Evolutionary conservation across 2,113 vertebrate species (phyloP).

Genomic region (Elaphurus davidianus): DNA sequence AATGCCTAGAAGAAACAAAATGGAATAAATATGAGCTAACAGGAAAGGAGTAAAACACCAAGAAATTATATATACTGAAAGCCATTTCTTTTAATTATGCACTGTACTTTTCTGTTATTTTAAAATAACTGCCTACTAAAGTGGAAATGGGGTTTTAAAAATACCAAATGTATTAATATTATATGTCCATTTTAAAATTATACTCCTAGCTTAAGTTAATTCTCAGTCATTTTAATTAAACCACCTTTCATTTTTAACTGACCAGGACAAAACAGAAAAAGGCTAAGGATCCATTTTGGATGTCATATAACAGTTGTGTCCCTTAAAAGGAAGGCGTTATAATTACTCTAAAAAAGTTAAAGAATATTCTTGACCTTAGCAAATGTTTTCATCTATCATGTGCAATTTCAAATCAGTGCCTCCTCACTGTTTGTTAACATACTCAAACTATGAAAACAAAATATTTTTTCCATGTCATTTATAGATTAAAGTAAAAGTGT

Average conservation of each 20-base stretch:
- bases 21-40: background rate
- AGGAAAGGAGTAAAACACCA: background rate
- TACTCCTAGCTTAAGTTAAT: conserved; percentile 55
- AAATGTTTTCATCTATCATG: background rate
- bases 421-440: background rate
- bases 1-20: background rate
- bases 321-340: conserved; percentile 38
- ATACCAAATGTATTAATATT: conserved; percentile 64
- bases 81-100: background rate
- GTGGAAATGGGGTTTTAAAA: conserved; percentile 53
- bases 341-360: conserved; percentile 33
- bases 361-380: background rate
- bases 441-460: background rate
- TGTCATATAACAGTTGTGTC: conserved; percentile 25
- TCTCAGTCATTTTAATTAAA: conserved; percentile 69
- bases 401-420: background rate
- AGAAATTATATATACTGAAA: background rate
- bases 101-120: background rate
- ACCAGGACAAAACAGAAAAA: conserved; percentile 30
- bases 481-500: background rate
- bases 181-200: conserved; percentile 34
- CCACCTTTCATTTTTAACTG: conserved; percentile 51
- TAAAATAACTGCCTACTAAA: conserved; percentile 7
- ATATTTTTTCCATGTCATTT: background rate
- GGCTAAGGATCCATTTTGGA: conserved; percentile 32